Evolutionary conservation across 2,113 vertebrate genomes (phyloP).

Genomic region (Lynx canadensis): DNA sequence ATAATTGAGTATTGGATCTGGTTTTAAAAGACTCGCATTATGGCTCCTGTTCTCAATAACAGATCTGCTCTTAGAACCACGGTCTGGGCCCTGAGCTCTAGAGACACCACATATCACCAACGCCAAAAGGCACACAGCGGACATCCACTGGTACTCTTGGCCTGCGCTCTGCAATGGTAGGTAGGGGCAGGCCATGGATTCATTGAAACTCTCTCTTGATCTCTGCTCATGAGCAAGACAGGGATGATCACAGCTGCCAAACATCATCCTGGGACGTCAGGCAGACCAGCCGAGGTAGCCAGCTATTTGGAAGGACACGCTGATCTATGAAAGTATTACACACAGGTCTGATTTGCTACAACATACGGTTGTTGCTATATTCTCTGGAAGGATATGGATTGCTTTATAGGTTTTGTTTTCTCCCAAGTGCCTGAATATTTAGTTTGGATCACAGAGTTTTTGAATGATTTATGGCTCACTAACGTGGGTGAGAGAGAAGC

Average conservation of each 20-base stretch:
- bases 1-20: neutral
- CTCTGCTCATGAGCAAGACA: neutral
- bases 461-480: neutral
- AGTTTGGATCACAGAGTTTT: neutral
- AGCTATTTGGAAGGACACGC: neutral
- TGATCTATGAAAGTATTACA: neutral
- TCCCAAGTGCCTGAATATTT: neutral
- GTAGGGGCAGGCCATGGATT: neutral
- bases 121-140: neutral
- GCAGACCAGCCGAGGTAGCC: neutral
- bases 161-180: neutral
- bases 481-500: neutral
- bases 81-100: neutral
- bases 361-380: neutral
- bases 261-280: neutral
- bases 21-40: neutral
- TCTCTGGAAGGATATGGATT: neutral
- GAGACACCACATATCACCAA: neutral
- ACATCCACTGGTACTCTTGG: neutral
- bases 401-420: neutral
- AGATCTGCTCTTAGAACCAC: neutral
- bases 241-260: neutral
- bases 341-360: neutral
- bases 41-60: neutral
- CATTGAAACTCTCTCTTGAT: neutral